Base-by-base conservation (phyloP, 2,888 invertebrate genomes). In the Gymnocheta viridis region DNA sequence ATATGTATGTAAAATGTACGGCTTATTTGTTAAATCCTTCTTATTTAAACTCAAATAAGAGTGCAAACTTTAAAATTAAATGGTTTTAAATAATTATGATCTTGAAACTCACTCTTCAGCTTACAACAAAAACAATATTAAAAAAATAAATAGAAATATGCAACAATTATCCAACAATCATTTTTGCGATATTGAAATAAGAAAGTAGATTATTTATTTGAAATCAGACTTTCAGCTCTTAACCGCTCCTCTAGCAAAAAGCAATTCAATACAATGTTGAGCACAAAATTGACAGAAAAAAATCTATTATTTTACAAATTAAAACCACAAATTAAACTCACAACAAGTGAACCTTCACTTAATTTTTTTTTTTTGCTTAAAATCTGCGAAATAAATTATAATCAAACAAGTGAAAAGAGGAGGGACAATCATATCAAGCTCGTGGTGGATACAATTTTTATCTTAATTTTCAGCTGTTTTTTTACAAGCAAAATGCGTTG, bases 401-500 rank as follows among this genome's bases (percentile, higher is more conserved):
- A 74, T 12, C 6, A 56, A 67, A 77, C 41, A 67, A 44, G 27
- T 7, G 19, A 38, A 38, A 17, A 14, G 14, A 5, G 10, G 51
- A 12, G 51, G 66, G n/a, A n/a, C n/a, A n/a, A n/a, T n/a, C n/a
- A n/a, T n/a, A n/a, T 12, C 12, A 66, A 19, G 29, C 2, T n/a
- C n/a, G 24, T 49, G 60, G 44, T 32, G 66, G 41, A 22, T 66
- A n/a, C n/a, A 27, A 58, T 47, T 67, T 22, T 54, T 54, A 38
- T 44, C 38, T 76, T 32, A 19, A 74, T 54, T 69, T 41, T 49
- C 44, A 62, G 41, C 51, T 62, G 41, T 44, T 70, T 38, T n/a
- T 12, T 41, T 41, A 58, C n/a, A 41, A 79, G 44, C 24, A 32
- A 79, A 72, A 79, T 72, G 79, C 79, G 79, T 79, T 72, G 17